Evolutionary conservation across 2,888 invertebrate genomes (phyloP).

Genomic region (Axea sp.): DNA sequence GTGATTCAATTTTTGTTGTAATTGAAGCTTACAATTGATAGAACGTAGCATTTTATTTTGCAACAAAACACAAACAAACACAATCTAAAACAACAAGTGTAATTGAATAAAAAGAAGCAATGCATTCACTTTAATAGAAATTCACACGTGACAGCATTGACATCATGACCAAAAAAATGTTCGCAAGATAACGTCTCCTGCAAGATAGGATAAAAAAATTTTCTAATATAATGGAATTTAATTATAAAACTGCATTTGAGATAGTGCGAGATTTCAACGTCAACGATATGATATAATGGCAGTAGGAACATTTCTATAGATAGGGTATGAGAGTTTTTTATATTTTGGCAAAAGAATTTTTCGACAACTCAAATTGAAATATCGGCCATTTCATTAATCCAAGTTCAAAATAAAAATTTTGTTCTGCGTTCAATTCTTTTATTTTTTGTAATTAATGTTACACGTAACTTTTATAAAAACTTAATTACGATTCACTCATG

Average conservation of each 20-base stretch:
- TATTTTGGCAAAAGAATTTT: neutral
- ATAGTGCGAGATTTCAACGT: conserved; percentile 9
- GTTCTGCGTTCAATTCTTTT: too few relatives aligned
- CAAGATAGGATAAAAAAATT: neutral
- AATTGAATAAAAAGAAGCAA: too few relatives aligned
- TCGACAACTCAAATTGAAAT: neutral
- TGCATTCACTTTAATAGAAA: too few relatives aligned
- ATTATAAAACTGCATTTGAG: conserved; percentile 11
- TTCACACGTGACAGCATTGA: neutral
- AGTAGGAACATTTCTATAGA: neutral
- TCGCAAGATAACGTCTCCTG: too few relatives aligned
- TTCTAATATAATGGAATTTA: conserved; percentile 18
- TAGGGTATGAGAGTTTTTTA: neutral
- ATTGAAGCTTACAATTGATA: conserved; percentile 7
- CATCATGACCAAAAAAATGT: neutral
- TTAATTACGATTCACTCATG: conserved; percentile 21
- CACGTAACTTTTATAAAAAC: conserved; percentile 19
- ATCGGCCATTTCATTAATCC: too few relatives aligned
- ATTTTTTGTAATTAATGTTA: too few relatives aligned
- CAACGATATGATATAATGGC: conserved; percentile 16
- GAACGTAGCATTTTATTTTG: neutral
- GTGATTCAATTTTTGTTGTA: conserved; percentile 1
- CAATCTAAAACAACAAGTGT: too few relatives aligned
- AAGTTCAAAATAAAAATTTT: too few relatives aligned
- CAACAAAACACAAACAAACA: conserved; percentile 3